Percentiles rank a stretch among this genome's conserved stretches.
These are phyloP conservation scores for Melopsittacus undulatus DNA, from an alignment of 2,797 vertebrate species.

Conservation along the genomic window DNA sequence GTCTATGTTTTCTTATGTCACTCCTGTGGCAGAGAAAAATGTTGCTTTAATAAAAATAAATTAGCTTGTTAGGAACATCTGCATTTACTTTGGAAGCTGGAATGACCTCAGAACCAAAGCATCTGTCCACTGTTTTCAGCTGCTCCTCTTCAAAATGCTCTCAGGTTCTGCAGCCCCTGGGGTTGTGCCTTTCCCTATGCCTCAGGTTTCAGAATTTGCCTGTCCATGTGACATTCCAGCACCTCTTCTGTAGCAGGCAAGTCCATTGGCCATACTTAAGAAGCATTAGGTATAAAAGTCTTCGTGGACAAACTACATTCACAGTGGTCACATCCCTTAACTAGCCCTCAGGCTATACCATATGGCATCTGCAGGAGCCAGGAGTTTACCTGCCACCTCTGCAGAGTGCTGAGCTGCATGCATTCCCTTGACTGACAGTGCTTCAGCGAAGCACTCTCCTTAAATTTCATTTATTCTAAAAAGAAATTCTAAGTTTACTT, in stretches of 20 bases:
- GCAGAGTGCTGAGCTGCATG: background rate
- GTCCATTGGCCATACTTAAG: background rate
- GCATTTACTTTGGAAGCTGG: background rate
- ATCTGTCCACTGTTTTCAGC: background rate
- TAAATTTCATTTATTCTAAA: background rate
- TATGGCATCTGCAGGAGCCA: background rate
- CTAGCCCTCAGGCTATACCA: accelerated
- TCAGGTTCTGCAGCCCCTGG: background rate
- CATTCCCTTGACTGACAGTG: background rate
- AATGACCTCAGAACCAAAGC: background rate
- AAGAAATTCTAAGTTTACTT: background rate
- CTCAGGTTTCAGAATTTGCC: background rate
- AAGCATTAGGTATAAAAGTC: background rate
- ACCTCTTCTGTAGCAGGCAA: background rate
- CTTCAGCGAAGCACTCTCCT: background rate
- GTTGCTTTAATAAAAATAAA: background rate
- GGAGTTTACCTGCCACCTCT: background rate
- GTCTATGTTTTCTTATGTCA: background rate
- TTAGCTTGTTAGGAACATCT: background rate
- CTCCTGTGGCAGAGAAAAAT: background rate
- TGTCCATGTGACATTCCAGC: background rate
- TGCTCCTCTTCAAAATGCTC: background rate
- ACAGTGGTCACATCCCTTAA: background rate
- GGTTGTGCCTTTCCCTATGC: background rate
- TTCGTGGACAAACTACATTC: background rate